Evolutionary conservation across 2,113 vertebrate genomes (phyloP).

Genomic region (Pardalotus punctatus): DNA sequence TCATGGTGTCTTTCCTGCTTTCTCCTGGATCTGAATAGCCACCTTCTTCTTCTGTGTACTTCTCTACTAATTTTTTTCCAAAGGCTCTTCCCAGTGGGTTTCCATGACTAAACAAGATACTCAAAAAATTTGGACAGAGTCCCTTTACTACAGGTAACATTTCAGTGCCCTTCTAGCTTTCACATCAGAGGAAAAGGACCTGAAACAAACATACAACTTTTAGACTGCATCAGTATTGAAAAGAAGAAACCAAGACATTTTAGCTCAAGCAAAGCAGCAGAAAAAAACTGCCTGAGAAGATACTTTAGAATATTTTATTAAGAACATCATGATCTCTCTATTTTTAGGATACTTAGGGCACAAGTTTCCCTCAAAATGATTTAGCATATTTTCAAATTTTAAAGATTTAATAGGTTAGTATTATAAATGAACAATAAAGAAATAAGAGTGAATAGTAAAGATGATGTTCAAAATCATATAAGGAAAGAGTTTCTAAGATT

Average conservation of each 20-base stretch:
- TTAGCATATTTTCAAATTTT: not conserved
- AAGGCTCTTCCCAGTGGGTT: not conserved
- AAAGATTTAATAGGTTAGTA: not conserved
- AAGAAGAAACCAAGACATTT: not conserved
- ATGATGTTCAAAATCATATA: not conserved
- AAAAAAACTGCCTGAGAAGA: not conserved
- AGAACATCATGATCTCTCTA: not conserved
- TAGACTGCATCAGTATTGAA: not conserved
- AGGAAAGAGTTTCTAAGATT: not conserved
- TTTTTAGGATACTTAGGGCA: not conserved
- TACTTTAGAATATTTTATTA: not conserved
- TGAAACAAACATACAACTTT: not conserved
- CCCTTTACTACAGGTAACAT: not conserved
- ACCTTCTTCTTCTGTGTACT: not conserved
- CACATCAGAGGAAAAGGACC: not conserved
- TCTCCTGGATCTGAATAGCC: not conserved
- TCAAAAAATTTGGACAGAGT: not conserved
- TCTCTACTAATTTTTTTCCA: not conserved
- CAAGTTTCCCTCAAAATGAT: not conserved
- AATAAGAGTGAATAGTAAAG: not conserved
- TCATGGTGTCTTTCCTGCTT: not conserved
- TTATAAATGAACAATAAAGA: not conserved
- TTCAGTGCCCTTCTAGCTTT: not conserved
- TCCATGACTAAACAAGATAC: not conserved
- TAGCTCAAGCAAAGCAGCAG: not conserved